Evolutionary conservation across 2,888 invertebrate genomes (phyloP), one percentile per base, ranked within the genome.

Genomic region (Cyclophora albipunctata): DNA sequence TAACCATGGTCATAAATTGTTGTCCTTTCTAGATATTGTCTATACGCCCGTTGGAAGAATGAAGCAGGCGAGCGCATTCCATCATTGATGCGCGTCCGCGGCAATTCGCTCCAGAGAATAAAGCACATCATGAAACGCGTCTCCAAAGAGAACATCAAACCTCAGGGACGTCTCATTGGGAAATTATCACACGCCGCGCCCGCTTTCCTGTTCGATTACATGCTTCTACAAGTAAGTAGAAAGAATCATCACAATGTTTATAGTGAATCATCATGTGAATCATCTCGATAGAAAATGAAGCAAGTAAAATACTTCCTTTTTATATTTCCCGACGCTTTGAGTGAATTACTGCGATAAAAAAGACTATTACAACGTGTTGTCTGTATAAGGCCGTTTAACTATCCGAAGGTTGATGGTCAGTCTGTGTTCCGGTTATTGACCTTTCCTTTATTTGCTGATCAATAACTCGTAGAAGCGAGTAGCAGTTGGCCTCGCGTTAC

Each of bases 101-200:
- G 96, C 0, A 95, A 96, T 72, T 94, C 96, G 0, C 91, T 97
- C 60, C 97, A 98, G 71, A 93, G 95, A 69, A 96, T 98, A 46
- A 98, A 98, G 75, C 97, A 97, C 60, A 94, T 98, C 41, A 97
- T 99, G 96, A 98, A 99, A 85, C 93, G 95, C 57, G 96, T 97
- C 41, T 98, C 98, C 66, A 99, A 99, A 76, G 99, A 99, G 78
- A 99, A 98, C 70, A 97, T 98, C 4, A 99, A 99, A 79, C 97
- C 96, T 2, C 95, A 98, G 55, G 99, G 99, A 0, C 91, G 99
- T 53, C 93, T 96, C 46, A 95, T 99, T 58, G 99, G 99, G 7
- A 99, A 99, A 88, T 89, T 99, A 40, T 97, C 98, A 34, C 99
- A 99, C 77, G 96, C 96, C 47, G 96, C 98, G 44, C 99, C 99